Evolutionary conservation across 2,888 invertebrate genomes (phyloP).

Genomic region (Drosophila aldrichi): DNA sequence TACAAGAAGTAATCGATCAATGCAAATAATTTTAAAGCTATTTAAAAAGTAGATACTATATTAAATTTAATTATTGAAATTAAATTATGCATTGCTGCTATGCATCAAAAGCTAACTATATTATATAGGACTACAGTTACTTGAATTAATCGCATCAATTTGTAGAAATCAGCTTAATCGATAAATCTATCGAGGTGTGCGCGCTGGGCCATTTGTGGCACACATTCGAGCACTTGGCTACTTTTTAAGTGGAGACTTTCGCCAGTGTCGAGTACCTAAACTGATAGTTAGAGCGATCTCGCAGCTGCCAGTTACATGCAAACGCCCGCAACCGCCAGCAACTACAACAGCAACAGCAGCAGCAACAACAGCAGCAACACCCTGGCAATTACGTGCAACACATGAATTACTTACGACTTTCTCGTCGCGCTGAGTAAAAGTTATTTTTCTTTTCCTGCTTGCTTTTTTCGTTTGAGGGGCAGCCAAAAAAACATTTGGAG

Average conservation of each 20-base stretch:
- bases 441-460: constrained; percentile 6
- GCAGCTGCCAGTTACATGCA: constrained; percentile 35
- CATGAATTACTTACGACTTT: constrained; percentile 69
- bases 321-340: constrained; percentile 18
- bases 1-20: too few species aligned
- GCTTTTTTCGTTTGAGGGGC: constrained; percentile 29
- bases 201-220: constrained; percentile 6
- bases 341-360: constrained; percentile 4
- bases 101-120: not conserved
- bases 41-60: too few species aligned
- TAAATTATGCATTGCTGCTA: too few species aligned
- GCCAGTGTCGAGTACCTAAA: constrained; percentile 24
- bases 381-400: constrained; percentile 62
- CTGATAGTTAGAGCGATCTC: constrained; percentile 40
- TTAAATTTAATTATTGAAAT: too few species aligned
- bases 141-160: not conserved
- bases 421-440: constrained; percentile 65
- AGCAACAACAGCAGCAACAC: constrained; percentile 23
- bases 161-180: not conserved
- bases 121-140: not conserved
- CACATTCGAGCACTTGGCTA: constrained; percentile 20
- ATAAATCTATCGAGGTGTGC: constrained; percentile 19
- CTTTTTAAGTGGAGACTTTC: constrained; percentile 49
- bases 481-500: constrained; percentile 59
- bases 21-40: too few species aligned